Percentiles rank a stretch among this genome's conserved stretches.
phyloP scores from a whole-genome alignment of 2,888 invertebrate species.

The Halictus ligatus region DNA sequence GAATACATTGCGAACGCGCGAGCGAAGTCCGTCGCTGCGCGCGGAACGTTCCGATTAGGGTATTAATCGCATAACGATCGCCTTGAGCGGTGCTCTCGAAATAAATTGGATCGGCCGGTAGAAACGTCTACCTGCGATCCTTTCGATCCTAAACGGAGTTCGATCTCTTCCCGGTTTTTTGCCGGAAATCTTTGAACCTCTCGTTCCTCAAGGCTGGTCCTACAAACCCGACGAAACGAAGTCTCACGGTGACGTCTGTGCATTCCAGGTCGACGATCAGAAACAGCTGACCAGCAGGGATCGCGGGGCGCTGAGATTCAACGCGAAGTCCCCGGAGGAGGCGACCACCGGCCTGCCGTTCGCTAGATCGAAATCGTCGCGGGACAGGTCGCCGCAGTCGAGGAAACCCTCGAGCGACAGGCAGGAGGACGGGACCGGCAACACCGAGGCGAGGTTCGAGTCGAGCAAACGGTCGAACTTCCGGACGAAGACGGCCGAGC shows the following conservation, averaged over 20 bases:
- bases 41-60: slow-evolving; percentile 6
- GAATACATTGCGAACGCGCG: slow-evolving; percentile 43
- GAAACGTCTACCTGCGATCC: slow-evolving; percentile 7
- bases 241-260: background rate
- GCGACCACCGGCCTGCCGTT: slow-evolving; percentile 55
- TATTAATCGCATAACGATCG: slow-evolving; percentile 29
- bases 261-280: slow-evolving; percentile 74
- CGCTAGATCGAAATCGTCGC: slow-evolving; percentile 57
- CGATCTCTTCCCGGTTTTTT: background rate
- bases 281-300: slow-evolving; percentile 65
- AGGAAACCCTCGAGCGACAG: slow-evolving; percentile 44
- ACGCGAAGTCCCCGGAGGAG: slow-evolving; percentile 68
- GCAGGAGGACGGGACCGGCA: slow-evolving; percentile 36
- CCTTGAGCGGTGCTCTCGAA: slow-evolving; percentile 49
- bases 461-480: slow-evolving; percentile 26
- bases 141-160: background rate
- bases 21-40: background rate
- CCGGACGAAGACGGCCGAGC: slow-evolving; percentile 27
- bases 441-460: slow-evolving; percentile 25
- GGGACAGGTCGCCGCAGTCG: slow-evolving; percentile 35
- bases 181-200: background rate
- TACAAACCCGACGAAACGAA: background rate
- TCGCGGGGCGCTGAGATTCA: slow-evolving; percentile 76
- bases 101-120: slow-evolving; percentile 52
- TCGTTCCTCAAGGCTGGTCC: background rate